Evolutionary conservation across 2,113 vertebrate genomes (phyloP), one percentile per base, ranked within the genome.

Genomic region (Hucho hucho): DNA sequence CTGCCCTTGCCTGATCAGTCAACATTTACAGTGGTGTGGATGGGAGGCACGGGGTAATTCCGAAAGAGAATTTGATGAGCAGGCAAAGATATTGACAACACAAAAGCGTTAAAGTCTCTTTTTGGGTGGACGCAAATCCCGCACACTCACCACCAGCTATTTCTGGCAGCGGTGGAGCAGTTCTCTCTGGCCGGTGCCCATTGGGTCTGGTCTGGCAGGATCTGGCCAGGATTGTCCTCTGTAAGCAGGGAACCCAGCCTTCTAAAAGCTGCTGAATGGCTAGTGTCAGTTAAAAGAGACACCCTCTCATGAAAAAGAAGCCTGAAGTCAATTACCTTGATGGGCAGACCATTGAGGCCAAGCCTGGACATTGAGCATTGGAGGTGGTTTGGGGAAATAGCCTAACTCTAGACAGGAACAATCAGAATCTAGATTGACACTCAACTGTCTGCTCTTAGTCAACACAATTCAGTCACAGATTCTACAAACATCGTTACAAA

Each of bases 61-160:
- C n/a, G 7, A 67, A n/a, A 64, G 73, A 87, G 86, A 91, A 90
- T 89, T 79, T 89, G 89, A 90, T 89, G 88, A 92, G 77, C 80
- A 79, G 72, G 83, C 88, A 87, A 88, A 90, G 75, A 88, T 82
- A 88, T 89, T 89, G 84, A 85, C 53, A 75, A 67, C 76, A 72
- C 86, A 86, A 86, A 87, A 86, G 74, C 76, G 37, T 87, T 58
- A 76, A 90, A 86, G 82, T 86, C 73, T 86, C 64, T 86, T 86
- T 83, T 78, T 79, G 68, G 76, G 81, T 79, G 79, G 64, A 83
- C 75, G 76, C 81, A 88, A 90, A 90, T 89, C 87, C 86, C 81
- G 71, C 81, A 83, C 81, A 87, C 87, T 88, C 75, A 89, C 75
- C 75, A 70, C 22, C 77, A 84, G 85, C 29, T 80, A 83, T 84